Evolutionary conservation across 2,888 invertebrate species (phyloP).

Genomic region (Elmis aenea): DNA sequence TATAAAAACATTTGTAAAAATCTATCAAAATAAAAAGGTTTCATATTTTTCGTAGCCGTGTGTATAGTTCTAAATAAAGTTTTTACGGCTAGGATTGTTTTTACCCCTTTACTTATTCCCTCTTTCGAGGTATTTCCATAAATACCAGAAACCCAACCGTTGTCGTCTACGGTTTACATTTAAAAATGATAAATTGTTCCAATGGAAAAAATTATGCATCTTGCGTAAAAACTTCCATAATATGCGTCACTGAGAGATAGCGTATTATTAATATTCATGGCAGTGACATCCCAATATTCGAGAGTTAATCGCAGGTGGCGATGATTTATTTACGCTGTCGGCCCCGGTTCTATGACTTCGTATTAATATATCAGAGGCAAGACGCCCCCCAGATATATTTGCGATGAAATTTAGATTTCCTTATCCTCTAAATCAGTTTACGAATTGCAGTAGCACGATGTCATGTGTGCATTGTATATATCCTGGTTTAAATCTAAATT

Average conservation of each 20-base stretch:
- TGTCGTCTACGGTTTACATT: background rate
- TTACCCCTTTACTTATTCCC: too few relatives aligned
- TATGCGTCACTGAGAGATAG: conserved; percentile 17
- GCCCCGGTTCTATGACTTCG: conserved; percentile 33
- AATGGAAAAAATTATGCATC: background rate
- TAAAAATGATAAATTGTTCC: background rate
- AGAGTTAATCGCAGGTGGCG: conserved; percentile 42
- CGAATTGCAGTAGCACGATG: conserved; percentile 10
- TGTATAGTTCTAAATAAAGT: too few relatives aligned
- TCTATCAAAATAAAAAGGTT: too few relatives aligned
- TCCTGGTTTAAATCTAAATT: conserved; percentile 18
- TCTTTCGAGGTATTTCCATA: too few relatives aligned
- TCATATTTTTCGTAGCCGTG: too few relatives aligned
- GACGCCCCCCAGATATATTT: conserved; percentile 25
- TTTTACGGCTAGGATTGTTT: too few relatives aligned
- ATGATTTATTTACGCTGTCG: conserved; percentile 40
- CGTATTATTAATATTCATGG: conserved; percentile 41
- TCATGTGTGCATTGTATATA: conserved; percentile 15
- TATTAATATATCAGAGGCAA: conserved; percentile 38
- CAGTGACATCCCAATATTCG: conserved; percentile 41
- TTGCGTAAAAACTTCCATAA: conserved; percentile 6
- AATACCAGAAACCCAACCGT: too few relatives aligned
- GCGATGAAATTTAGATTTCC: conserved; percentile 26
- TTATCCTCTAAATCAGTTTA: conserved; percentile 12
- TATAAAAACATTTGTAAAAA: too few relatives aligned